Percentiles rank a stretch among this genome's conserved stretches.
Conservation (phyloP, 2,797 vertebrate species). For the Coregonus sp. region DNA sequence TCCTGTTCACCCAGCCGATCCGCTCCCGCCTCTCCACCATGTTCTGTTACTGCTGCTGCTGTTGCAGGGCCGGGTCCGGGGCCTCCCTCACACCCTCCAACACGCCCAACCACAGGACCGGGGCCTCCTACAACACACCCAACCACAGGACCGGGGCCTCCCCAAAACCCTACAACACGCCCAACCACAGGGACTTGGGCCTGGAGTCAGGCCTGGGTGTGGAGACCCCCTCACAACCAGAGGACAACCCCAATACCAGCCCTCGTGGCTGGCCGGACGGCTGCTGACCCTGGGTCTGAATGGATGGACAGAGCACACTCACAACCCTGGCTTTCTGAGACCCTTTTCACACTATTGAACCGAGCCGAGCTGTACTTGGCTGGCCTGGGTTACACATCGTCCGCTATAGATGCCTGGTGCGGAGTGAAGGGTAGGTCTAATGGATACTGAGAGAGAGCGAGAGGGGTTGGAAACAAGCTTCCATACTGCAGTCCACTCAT, state of each 20-base stretch:
- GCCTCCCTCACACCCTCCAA: background rate
- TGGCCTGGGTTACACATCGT: background rate
- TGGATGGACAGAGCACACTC: conserved; percentile 15
- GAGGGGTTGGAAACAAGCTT: background rate
- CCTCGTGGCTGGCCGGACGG: conserved; percentile 41
- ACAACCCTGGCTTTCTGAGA: conserved; percentile 16
- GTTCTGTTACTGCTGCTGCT: conserved; percentile 71
- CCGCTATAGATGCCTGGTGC: background rate
- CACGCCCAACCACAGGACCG: background rate
- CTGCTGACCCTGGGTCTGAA: background rate
- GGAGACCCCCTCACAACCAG: conserved; percentile 31
- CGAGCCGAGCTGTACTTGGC: background rate
- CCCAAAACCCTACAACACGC: too few species aligned
- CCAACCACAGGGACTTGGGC: too few species aligned
- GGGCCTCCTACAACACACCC: too few species aligned
- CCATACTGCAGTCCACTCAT: conserved; percentile 26
- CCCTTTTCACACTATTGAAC: background rate
- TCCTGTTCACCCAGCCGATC: conserved; percentile 82
- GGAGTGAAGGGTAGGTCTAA: background rate
- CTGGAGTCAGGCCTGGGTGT: conserved; percentile 1
- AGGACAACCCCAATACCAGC: conserved; percentile 22
- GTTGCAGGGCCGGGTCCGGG: background rate
- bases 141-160: too few species aligned
- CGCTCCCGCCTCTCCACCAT: conserved; percentile 74
- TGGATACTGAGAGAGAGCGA: background rate